These are phyloP conservation scores for Phaethornis superciliosus DNA, from an alignment of 2,113 vertebrate species.

Conservation along the genomic window DNA sequence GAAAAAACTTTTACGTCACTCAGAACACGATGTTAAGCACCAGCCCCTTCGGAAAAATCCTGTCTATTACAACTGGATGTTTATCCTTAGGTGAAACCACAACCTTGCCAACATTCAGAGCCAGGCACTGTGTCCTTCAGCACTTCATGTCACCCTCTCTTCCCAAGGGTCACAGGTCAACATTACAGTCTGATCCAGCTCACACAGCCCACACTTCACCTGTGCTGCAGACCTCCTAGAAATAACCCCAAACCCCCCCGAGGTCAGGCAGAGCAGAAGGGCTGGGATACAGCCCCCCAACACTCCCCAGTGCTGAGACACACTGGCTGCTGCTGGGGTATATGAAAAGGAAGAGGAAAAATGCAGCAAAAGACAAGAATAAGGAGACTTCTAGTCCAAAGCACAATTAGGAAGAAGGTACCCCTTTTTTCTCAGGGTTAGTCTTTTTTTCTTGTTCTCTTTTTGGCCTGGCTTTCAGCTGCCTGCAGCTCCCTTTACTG, in stretches of 20 bases:
- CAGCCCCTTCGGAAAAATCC: neutral
- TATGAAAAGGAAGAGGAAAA: constrained; percentile 32
- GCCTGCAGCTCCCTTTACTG: constrained; percentile 45
- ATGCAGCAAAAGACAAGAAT: constrained; percentile 2
- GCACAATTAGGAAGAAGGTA: neutral
- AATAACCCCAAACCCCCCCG: neutral
- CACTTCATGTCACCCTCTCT: neutral
- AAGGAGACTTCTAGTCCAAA: constrained; percentile 18
- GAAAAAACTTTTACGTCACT: neutral
- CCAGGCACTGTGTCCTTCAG: neutral
- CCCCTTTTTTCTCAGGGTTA: constrained; percentile 20
- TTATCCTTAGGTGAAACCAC: neutral
- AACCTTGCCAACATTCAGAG: neutral
- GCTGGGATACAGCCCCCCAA: neutral
- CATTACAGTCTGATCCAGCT: neutral
- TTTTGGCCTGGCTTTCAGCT: neutral
- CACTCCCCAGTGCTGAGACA: rapidly evolving
- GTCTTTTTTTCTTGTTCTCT: neutral
- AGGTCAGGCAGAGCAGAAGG: neutral
- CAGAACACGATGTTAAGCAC: neutral
- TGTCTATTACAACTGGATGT: neutral
- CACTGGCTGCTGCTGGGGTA: neutral
- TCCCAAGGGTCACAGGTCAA: neutral
- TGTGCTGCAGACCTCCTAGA: neutral
- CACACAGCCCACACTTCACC: neutral